Base-by-base conservation (phyloP, 1,140 invertebrate species). In the Eubasilissa regina region DNA sequence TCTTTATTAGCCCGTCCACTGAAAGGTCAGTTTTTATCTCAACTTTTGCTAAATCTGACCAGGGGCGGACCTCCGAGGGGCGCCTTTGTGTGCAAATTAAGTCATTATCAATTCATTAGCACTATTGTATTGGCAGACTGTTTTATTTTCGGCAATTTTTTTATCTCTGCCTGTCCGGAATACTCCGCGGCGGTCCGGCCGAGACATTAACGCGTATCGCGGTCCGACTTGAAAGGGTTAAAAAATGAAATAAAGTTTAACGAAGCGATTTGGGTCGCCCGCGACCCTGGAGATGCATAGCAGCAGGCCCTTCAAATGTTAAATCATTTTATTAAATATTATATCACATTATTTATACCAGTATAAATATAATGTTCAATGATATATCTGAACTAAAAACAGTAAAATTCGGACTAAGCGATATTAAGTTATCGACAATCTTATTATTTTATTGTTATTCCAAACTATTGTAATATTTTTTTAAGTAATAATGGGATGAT, bases 101-200 rank as follows among this genome's bases (percentile, higher is more conserved):
- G 70, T 19, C 70, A 74, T 74, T 74, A 74, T 25, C 70, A 56
- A 74, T 74, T 74, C 70, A 74, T 74, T 74, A 74, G 21, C 70
- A 74, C 51, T 72, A 51, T 72, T 72, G 68, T 72, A 48, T 70
- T 25, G 58, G 58, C 66, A 12, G 45, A 10, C 21, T 12, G 44
- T 9, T 35, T 70, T 70, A 48, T 70, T 70, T 70, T 21, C 3
- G 66, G 10, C 17, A 9, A 19, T 68, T 45, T 53, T 70, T 70
- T 51, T 10, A 17, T 70, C 44, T 21, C 45, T 15, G 15, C 66
- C 53, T 7, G 62, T 45, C 43, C n/a, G 62, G 19, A 1, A 51
- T 1, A 12, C 44, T 70, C n/a, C 66, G 66, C 66, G 66, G 66
- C 45, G 66, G 66, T 48, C 66, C 45, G 66, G 45, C 19, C 62